Base-by-base conservation (phyloP, 2,113 vertebrate genomes). In the Coptodon rendalli region DNA sequence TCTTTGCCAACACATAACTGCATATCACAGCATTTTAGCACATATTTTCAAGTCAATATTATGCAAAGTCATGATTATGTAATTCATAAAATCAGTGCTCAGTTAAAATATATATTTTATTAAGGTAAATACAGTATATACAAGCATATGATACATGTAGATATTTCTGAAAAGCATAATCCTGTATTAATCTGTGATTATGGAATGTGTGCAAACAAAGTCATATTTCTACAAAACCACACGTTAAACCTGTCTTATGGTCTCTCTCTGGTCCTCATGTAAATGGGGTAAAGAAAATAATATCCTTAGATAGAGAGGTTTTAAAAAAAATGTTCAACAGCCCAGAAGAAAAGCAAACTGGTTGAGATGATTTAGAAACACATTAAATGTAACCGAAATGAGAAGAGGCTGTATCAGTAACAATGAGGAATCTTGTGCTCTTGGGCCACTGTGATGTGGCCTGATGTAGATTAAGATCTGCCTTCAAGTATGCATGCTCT, bases 351-450 rank as follows among this genome's bases (percentile, higher is more conserved):
- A 19, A 78, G 24, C 16, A 13, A 31, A 31, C 24, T 31, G 24
- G 0, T 29, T 76, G 71, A 48, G 71, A 78, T 17, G 6, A 50
- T 16, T 78, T 48, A 31, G 27, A 78, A 31, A 31, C 24, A 78
- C 1, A 0, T 19, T 31, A 8, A 76, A 48, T 50, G 43, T 31
- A 78, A 50, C 16, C 0, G 6, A 78, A 78, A 78, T 0, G 1
- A 78, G 24, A 50, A 29, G 71, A 1, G 3, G 45, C 24, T 78
- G 16, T 12, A 76, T 76, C 6, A 31, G 9, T 7, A 78, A 78
- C 71, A 50, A 5, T 3, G 14, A 29, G 27, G 43, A 50, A 12
- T 52, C 73, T 1, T n/a, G 45, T 78, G 45, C 16, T 12, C 17
- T 12, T 31, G 27, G 9, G 71, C 43, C 6, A 76, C 22, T 17